Evolutionary conservation across 1,140 invertebrate species (phyloP), one percentile per base, ranked within the genome.

Genomic region (Rhopalosiphum padi): DNA sequence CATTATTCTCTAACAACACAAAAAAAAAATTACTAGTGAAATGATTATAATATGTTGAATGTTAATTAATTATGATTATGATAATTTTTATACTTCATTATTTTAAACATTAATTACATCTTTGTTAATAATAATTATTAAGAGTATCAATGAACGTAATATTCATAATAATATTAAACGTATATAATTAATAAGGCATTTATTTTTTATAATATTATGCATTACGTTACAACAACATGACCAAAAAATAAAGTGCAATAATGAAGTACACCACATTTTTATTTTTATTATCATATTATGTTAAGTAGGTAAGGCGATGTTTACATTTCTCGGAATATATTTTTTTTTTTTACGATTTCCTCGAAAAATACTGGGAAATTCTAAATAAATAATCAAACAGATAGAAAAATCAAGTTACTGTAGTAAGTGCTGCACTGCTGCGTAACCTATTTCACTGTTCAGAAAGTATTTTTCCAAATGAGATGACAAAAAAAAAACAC

Each of bases 51-150:
- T 6, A 90, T 90, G 41, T 41, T 90, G 4, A 60, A 60, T 41
- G 88, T 60, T 90, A 41, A 30, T 60, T 60, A 90, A 60, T 90
- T 60, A 60, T 30, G 18, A 51, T 77, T 60, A 60, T 90, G 37
- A 60, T 60, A 90, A 90, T 90, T 41, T 55, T 60, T 90, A 48
- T 90, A 41, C 30, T 60, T 30, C 11, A 11, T 89, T 89, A 25
- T 89, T 37, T 41, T 53, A 89, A 37, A 37, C 35, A 37, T 37
- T 15, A n/a, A 23, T 35, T 9, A 18, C 8, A 89, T 48, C 48
- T 35, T 89, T 22, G 25, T 86, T 46, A 51, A 51, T 88, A 51
- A 22, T 88, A 21, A 35, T n/a, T 88, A 51, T 18, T 1, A 23
- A 88, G 1, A 48, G 18, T 53, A 88, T 35, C 46, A 23, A 88